A percentile compares a stretch with the other conserved stretches of the same genome.
Evolutionary conservation across 2,888 invertebrate genomes (phyloP).

Genomic region (Bombyx huttoni): DNA sequence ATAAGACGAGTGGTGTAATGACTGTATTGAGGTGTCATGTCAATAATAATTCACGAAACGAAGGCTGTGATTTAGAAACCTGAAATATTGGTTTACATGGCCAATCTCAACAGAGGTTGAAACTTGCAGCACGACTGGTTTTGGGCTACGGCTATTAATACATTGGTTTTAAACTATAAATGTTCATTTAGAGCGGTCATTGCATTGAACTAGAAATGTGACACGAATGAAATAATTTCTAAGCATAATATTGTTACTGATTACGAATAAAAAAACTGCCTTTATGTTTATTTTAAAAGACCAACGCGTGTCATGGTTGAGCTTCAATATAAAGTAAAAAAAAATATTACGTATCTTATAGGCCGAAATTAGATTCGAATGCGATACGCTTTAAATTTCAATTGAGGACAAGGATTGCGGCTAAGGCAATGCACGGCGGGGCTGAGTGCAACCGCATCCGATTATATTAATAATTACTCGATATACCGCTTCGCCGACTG

Average conservation of each 20-base stretch:
- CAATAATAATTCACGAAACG: not conserved
- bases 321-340: not conserved
- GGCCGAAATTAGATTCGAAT: constrained; percentile 45
- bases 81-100: not conserved
- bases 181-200: too few species aligned
- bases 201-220: too few species aligned
- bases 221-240: too few species aligned
- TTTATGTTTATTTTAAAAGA: not conserved
- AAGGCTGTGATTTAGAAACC: not conserved
- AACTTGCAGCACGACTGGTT: not conserved
- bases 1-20: not conserved
- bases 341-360: not conserved
- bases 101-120: not conserved
- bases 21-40: not conserved
- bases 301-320: not conserved
- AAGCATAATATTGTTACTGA: too few species aligned
- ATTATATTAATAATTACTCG: not conserved
- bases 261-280: too few species aligned
- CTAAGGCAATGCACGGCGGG: constrained; percentile 27
- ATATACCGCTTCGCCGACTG: constrained; percentile 7
- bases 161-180: not conserved
- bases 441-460: constrained; percentile 21
- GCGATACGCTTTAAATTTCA: constrained; percentile 53
- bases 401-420: constrained; percentile 65
- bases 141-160: not conserved